A percentile compares a stretch with the other conserved stretches of the same genome.
These are phyloP conservation scores for Eonycteris spelaea DNA, from an alignment of 2,113 vertebrate genomes.

Conservation along the genomic window DNA sequence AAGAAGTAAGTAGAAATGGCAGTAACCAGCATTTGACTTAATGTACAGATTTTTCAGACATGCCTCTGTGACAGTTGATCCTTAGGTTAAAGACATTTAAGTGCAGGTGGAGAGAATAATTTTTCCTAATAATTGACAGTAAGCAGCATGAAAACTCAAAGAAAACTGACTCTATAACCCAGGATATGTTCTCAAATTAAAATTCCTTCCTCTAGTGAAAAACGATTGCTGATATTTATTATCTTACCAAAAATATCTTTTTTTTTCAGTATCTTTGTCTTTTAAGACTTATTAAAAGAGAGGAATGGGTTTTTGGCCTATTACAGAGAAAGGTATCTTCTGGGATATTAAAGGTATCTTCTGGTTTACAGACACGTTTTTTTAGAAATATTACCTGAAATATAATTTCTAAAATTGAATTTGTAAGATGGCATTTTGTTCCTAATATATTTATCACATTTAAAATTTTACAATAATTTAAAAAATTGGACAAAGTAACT, in stretches of 20 bases:
- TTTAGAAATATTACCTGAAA: background rate
- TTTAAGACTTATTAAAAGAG: background rate
- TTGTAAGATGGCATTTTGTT: background rate
- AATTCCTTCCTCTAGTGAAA: background rate
- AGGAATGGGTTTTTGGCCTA: background rate
- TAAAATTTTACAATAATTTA: background rate
- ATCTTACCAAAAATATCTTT: background rate
- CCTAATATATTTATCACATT: background rate
- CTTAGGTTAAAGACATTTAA: background rate
- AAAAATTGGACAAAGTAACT: background rate
- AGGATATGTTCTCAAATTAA: background rate
- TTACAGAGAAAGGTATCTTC: background rate
- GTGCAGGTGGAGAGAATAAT: background rate
- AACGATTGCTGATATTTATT: background rate
- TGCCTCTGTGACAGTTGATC: background rate
- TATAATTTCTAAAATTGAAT: background rate
- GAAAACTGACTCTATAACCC: background rate
- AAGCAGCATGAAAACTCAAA: background rate
- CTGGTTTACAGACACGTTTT: background rate
- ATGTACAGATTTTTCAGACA: background rate
- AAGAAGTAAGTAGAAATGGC: background rate
- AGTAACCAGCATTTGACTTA: background rate
- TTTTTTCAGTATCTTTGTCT: background rate
- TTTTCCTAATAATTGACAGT: background rate
- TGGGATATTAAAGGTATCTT: too few relatives aligned